Evolutionary conservation across 2,888 invertebrate genomes (phyloP).

Genomic region (Ernsta delagoae): DNA sequence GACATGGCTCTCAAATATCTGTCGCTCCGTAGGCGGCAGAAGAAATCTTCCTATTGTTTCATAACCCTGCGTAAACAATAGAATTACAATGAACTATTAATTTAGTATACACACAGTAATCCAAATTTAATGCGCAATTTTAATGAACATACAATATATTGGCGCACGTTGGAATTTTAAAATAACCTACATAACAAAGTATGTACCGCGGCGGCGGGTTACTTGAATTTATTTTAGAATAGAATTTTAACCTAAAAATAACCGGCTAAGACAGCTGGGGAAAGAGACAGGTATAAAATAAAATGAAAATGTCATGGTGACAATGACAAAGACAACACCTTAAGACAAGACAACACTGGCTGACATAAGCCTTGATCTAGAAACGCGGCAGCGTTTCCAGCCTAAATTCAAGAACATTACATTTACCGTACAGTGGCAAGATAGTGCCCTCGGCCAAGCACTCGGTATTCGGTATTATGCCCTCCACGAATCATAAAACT

Average conservation of each 20-base stretch:
- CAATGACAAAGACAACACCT: no score
- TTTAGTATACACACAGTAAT: constrained; percentile 56
- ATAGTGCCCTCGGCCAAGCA: no score
- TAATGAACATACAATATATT: constrained; percentile 64
- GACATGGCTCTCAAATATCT: constrained; percentile 87
- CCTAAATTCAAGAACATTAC: no score
- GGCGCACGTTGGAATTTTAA: constrained; percentile 76
- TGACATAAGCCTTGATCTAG: no score
- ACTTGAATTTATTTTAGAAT: constrained; percentile 82
- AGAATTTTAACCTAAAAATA: constrained; percentile 83
- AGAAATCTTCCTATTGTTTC: constrained; percentile 73
- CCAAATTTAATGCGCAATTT: constrained; percentile 80
- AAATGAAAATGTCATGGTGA: no score
- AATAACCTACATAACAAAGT: constrained; percentile 77
- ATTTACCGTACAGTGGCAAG: no score
- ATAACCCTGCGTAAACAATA: constrained; percentile 81
- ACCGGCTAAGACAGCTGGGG: constrained; percentile 81
- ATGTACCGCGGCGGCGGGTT: constrained; percentile 61
- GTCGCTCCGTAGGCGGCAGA: constrained; percentile 74
- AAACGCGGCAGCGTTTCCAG: no score
- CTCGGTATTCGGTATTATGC: no score
- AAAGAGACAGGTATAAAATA: constrained; percentile 52
- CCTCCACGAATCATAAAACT: no score
- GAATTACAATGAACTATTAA: constrained; percentile 62
- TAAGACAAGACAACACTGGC: no score